These are phyloP conservation scores for Mustela nigripes DNA, from an alignment of 2,113 vertebrate species.

Conservation along the genomic window DNA sequence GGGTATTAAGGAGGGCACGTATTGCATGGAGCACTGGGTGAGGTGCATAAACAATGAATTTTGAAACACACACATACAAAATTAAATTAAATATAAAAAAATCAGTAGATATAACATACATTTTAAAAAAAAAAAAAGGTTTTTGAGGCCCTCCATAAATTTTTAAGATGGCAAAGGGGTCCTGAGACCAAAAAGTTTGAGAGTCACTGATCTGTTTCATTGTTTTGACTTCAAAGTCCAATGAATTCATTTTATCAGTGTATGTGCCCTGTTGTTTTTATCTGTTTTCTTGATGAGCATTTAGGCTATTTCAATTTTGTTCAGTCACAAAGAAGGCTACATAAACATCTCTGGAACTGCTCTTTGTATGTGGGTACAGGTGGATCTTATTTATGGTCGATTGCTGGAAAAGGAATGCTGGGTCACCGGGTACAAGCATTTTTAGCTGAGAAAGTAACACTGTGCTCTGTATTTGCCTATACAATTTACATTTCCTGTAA, in stretches of 20 bases:
- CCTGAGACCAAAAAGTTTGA: neutral
- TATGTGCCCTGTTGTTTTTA: neutral
- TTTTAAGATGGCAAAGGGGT: neutral
- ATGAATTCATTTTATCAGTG: neutral
- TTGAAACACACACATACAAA: too few relatives aligned
- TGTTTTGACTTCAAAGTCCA: neutral
- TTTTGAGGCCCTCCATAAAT: neutral
- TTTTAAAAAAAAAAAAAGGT: neutral
- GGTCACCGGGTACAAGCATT: neutral
- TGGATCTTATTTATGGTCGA: rapidly evolving
- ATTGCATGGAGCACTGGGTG: too few relatives aligned
- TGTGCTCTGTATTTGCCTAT: neutral
- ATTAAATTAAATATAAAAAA: neutral
- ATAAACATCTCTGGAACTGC: neutral
- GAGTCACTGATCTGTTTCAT: neutral
- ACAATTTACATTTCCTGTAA: neutral
- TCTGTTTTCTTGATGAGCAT: neutral
- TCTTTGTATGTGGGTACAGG: neutral
- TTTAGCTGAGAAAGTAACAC: neutral
- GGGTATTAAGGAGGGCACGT: too few relatives aligned
- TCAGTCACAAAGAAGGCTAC: neutral
- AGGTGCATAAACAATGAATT: too few relatives aligned
- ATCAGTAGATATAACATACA: neutral
- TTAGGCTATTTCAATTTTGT: neutral
- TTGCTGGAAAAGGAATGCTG: neutral